Conservation (phyloP, 2,113 vertebrate species). For the Percopsis transmontana region DNA sequence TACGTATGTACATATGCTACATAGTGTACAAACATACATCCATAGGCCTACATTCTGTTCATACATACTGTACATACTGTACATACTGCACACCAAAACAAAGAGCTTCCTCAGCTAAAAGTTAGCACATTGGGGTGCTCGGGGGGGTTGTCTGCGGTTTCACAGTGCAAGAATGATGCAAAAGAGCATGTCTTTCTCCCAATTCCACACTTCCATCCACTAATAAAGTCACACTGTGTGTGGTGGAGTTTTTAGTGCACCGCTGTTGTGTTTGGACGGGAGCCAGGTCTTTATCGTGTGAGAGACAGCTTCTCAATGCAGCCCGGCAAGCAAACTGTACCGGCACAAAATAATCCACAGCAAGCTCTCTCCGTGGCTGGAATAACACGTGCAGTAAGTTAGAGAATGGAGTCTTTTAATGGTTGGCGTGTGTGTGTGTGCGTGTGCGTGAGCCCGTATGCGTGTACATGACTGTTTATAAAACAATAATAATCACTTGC, state of each 20-base stretch:
- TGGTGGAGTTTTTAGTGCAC: constrained; percentile 41
- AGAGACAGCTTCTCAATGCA: constrained; percentile 11
- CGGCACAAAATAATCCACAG: constrained; percentile 14
- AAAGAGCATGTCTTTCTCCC: constrained; percentile 16
- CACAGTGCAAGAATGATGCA: background rate
- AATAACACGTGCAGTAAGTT: constrained; percentile 3
- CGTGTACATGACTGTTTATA: constrained; percentile 16
- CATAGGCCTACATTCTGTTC: too few species aligned
- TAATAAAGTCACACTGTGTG: constrained; percentile 14
- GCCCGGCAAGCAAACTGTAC: constrained; percentile 7
- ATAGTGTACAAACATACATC: background rate
- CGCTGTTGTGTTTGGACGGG: constrained; percentile 52
- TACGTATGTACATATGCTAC: too few species aligned
- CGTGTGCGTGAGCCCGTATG: constrained; percentile 14
- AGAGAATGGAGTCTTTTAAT: constrained; percentile 56
- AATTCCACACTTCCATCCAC: constrained; percentile 5
- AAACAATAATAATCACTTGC: constrained; percentile 43
- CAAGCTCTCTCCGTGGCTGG: constrained; percentile 18
- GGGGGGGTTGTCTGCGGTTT: constrained; percentile 11
- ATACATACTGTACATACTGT: too few species aligned
- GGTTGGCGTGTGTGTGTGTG: constrained; percentile 60
- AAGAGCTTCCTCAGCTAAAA: background rate
- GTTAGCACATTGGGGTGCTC: background rate
- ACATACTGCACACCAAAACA: too few species aligned
- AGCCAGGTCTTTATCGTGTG: constrained; percentile 55